Percentiles rank a stretch among this genome's conserved stretches.
phyloP scores from a whole-genome alignment of 1,140 invertebrate species.

The Polypedilum pembai region DNA sequence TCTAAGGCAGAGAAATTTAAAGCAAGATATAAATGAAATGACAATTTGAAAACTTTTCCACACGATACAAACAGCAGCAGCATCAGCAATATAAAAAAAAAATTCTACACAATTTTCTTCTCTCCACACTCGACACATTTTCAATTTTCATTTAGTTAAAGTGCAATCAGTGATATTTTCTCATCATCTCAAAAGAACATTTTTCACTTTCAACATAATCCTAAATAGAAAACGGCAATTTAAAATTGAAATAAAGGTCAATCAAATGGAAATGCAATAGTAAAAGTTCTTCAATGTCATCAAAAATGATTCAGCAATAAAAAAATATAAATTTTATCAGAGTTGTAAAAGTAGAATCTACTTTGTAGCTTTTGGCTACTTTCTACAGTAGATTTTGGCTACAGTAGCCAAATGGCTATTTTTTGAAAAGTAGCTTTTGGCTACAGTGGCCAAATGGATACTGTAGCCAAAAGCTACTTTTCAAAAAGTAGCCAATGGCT shows the following conservation, averaged over 20 bases:
- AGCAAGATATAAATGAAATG: not conserved
- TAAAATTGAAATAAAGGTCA: constrained; percentile 25
- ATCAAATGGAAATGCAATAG: not conserved
- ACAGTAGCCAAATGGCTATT: no score
- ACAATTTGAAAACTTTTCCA: not conserved
- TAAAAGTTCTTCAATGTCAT: not conserved
- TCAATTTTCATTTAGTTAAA: not conserved
- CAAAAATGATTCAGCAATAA: constrained; percentile 1
- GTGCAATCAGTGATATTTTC: not conserved
- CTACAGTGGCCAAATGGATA: no score
- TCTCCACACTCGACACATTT: no score
- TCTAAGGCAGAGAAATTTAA: no score
- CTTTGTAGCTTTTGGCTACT: no score
- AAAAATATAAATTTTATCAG: not conserved
- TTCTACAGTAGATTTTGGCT: no score
- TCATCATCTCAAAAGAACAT: not conserved
- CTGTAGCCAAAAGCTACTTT: no score
- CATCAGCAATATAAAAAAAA: not conserved
- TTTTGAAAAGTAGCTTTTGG: no score
- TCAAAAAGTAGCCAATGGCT: no score
- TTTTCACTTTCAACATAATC: constrained; percentile 19
- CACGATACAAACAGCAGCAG: not conserved
- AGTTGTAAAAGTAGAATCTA: no score
- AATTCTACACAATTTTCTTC: not conserved
- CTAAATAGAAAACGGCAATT: not conserved